Conservation (phyloP, 2,888 invertebrate genomes). For the Nemotelus nigrinus region DNA sequence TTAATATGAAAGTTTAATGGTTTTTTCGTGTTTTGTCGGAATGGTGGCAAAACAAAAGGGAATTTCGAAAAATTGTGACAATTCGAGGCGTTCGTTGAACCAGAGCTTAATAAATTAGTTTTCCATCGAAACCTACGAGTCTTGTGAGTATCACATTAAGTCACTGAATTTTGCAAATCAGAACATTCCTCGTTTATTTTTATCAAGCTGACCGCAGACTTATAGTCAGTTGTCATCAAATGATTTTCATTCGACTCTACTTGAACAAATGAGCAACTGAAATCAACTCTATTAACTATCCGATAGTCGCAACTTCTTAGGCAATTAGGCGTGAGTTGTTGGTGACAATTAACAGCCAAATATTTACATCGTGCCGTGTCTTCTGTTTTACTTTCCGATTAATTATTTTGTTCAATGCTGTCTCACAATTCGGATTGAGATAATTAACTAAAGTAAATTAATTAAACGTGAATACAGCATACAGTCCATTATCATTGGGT, state of each 20-base stretch:
- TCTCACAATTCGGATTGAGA: constrained; percentile 28
- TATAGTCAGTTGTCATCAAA: background rate
- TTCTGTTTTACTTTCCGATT: constrained; percentile 30
- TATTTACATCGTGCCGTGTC: constrained; percentile 35
- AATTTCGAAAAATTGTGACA: no score
- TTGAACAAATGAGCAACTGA: background rate
- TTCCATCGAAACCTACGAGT: background rate
- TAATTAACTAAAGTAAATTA: constrained; percentile 44
- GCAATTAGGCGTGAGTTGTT: constrained; percentile 26
- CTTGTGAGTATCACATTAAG: background rate
- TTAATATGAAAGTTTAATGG: no score
- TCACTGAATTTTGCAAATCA: background rate
- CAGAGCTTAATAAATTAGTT: no score
- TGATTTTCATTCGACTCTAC: no score
- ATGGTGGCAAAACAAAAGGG: no score
- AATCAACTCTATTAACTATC: constrained; percentile 19
- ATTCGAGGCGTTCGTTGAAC: no score
- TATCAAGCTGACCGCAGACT: background rate
- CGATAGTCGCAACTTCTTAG: constrained; percentile 23
- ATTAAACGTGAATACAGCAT: background rate
- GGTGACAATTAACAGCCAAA: constrained; percentile 7
- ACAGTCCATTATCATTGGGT: background rate
- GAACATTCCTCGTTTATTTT: background rate
- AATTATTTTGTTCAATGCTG: constrained; percentile 34
- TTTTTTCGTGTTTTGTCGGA: no score